Conservation (phyloP, 2,113 vertebrate genomes). For the Chascanopsetta lugubris region DNA sequence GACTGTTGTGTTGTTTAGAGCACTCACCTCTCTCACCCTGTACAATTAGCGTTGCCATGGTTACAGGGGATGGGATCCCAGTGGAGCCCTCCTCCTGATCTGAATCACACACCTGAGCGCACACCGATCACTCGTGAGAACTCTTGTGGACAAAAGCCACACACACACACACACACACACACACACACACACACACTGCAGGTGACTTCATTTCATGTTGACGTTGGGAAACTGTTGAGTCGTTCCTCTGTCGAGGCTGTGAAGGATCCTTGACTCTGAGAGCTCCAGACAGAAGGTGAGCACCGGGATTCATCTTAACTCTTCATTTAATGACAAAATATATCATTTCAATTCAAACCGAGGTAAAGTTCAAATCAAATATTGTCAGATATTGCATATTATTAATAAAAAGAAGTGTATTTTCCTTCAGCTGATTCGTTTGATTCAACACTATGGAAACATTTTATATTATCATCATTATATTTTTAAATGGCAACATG, state of each 20-base stretch:
- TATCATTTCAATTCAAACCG: not conserved
- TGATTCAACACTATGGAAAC: too few species aligned
- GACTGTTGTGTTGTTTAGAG: not conserved
- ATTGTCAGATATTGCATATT: not conserved
- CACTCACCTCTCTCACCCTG: not conserved
- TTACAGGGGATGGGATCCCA: slow-evolving; percentile 12
- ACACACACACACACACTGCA: not conserved
- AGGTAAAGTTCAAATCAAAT: not conserved
- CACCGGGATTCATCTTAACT: not conserved
- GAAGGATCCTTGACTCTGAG: not conserved
- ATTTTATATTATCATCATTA: too few species aligned
- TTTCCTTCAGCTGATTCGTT: too few species aligned
- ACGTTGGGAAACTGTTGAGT: not conserved
- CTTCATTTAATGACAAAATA: not conserved
- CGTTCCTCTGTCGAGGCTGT: too few species aligned
- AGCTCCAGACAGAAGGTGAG: slow-evolving; percentile 22
- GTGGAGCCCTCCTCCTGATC: not conserved
- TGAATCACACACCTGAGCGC: not conserved
- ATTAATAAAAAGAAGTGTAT: too few species aligned
- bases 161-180: not conserved
- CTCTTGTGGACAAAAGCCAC: not conserved
- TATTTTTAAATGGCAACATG: too few species aligned
- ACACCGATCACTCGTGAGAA: not conserved
- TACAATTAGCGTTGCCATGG: slow-evolving; percentile 14
- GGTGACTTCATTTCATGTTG: not conserved